These are phyloP conservation scores for Antennarius striatus DNA, from an alignment of 2,113 vertebrate genomes.

Conservation along the genomic window DNA sequence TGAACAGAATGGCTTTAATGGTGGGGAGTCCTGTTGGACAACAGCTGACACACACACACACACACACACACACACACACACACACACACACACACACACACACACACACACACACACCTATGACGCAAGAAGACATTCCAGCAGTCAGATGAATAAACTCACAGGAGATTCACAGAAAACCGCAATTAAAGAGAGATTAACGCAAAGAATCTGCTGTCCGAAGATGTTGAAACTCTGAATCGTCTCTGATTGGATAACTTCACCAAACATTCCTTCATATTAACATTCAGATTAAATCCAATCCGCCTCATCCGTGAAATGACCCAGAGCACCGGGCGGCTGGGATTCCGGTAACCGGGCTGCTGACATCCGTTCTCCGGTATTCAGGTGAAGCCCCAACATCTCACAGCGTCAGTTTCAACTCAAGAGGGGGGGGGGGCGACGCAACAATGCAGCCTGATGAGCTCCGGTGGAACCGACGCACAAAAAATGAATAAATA, in stretches of 20 bases:
- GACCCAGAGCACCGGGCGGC: too few relatives aligned
- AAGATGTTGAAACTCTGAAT: too few relatives aligned
- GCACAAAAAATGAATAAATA: constrained; percentile 32
- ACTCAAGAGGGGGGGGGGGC: constrained; percentile 22
- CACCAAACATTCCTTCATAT: too few relatives aligned
- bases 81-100: neutral
- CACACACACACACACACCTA: too few relatives aligned
- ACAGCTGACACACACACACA: constrained; percentile 48
- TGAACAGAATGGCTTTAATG: constrained; percentile 74
- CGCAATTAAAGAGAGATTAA: constrained; percentile 26
- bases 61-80: constrained; percentile 4
- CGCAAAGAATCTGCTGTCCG: constrained; percentile 31
- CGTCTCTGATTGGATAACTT: too few relatives aligned
- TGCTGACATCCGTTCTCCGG: neutral
- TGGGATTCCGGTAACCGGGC: too few relatives aligned
- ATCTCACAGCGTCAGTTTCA: constrained; percentile 19
- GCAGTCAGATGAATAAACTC: too few relatives aligned
- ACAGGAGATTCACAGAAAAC: too few relatives aligned
- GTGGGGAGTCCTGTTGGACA: constrained; percentile 49
- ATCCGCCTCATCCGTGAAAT: too few relatives aligned
- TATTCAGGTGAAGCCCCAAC: neutral
- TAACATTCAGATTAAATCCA: too few relatives aligned
- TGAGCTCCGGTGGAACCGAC: constrained; percentile 35
- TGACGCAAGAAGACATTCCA: neutral
- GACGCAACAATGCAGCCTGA: constrained; percentile 62